Evolutionary conservation across 1,140 invertebrate species (phyloP).

Genomic region (Portunus trituberculatus): DNA sequence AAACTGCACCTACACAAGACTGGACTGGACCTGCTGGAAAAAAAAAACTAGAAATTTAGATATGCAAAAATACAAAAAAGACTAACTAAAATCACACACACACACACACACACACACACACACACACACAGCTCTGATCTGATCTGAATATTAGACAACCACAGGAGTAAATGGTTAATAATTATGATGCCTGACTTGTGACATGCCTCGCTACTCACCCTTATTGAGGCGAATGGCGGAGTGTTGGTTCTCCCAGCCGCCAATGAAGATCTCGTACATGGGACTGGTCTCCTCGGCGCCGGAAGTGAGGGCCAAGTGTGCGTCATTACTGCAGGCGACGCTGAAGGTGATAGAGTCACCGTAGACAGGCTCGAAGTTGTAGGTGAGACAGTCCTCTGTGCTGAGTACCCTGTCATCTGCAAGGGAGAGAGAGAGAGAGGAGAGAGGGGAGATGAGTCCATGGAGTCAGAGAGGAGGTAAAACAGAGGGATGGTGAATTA

Average conservation of each 20-base stretch:
- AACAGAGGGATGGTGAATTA: neutral
- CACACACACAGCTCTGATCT: too few relatives aligned
- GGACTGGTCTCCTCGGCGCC: constrained; percentile 82
- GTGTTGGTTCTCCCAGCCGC: constrained; percentile 77
- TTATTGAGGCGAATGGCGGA: constrained; percentile 76
- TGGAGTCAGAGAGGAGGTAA: neutral
- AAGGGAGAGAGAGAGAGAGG: neutral
- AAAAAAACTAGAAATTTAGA: too few relatives aligned
- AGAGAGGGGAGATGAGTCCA: neutral
- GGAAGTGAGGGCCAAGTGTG: constrained; percentile 83
- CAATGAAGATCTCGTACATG: constrained; percentile 81
- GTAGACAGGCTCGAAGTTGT: constrained; percentile 83
- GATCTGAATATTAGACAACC: too few relatives aligned
- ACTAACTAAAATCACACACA: too few relatives aligned
- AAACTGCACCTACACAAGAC: too few relatives aligned
- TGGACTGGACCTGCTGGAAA: too few relatives aligned
- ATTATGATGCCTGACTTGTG: too few relatives aligned
- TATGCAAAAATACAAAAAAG: too few relatives aligned
- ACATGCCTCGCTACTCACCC: constrained; percentile 31
- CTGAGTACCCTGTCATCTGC: constrained; percentile 79
- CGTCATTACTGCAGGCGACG: constrained; percentile 84
- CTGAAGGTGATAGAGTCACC: constrained; percentile 82
- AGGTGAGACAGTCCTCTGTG: constrained; percentile 83
- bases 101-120: too few relatives aligned
- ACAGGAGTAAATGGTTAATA: too few relatives aligned